phyloP scores from a whole-genome alignment of 1,140 invertebrate genomes.

The Holotrichia oblita region DNA sequence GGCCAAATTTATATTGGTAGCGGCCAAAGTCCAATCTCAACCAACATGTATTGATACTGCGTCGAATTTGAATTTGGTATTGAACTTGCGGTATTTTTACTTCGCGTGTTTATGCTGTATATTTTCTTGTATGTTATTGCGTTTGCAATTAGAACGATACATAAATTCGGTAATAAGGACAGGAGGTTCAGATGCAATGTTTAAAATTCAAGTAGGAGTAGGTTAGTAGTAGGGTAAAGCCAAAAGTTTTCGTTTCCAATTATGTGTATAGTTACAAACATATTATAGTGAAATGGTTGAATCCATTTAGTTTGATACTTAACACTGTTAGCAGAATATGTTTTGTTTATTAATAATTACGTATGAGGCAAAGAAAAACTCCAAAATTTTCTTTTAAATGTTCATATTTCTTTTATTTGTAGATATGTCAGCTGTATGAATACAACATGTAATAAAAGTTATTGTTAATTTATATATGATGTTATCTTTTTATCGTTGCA shows the following conservation, averaged over 20 bases:
- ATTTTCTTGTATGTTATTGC: not conserved
- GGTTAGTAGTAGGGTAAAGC: too few relatives aligned
- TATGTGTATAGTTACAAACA: too few relatives aligned
- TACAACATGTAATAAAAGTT: not conserved
- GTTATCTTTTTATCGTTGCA: not conserved
- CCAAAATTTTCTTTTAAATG: not conserved
- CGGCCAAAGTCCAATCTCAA: conserved; percentile 5
- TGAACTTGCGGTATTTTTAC: conserved; percentile 11
- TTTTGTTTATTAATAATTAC: not conserved
- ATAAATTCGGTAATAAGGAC: too few relatives aligned
- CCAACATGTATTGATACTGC: not conserved
- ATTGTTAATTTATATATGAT: not conserved
- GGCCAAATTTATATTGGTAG: not conserved
- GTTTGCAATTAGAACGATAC: too few relatives aligned
- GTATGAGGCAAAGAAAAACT: too few relatives aligned
- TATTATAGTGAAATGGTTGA: too few relatives aligned
- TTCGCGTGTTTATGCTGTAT: not conserved
- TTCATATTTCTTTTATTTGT: not conserved
- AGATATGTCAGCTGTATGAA: not conserved
- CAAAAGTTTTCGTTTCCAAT: too few relatives aligned
- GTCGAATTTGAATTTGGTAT: conserved; percentile 13
- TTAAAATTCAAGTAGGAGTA: too few relatives aligned
- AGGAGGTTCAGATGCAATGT: too few relatives aligned
- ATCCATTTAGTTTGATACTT: too few relatives aligned
- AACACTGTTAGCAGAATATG: too few relatives aligned